These are phyloP conservation scores for Pteropus alecto DNA, from an alignment of 2,113 vertebrate genomes.

Conservation along the genomic window DNA sequence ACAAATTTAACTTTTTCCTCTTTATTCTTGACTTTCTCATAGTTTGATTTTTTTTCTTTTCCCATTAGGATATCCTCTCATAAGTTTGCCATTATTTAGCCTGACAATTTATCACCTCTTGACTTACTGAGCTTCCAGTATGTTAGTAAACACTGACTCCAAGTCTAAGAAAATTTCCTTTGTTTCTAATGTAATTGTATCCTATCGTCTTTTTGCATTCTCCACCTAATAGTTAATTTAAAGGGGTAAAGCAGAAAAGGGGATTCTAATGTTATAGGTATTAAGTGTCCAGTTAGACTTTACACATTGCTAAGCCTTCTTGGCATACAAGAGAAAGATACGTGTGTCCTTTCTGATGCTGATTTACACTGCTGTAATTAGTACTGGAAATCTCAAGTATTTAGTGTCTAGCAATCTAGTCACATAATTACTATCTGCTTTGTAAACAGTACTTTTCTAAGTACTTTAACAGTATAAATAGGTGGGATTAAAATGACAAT, in stretches of 20 bases:
- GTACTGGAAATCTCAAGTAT: not conserved
- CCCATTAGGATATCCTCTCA: not conserved
- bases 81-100: not conserved
- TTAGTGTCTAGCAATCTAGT: not conserved
- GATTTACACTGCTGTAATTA: not conserved
- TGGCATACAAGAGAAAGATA: not conserved
- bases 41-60: not conserved
- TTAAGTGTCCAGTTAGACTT: not conserved
- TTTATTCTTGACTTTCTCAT: not conserved
- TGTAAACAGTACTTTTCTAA: not conserved
- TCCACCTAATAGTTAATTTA: not conserved
- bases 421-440: not conserved
- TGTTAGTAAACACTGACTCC: not conserved
- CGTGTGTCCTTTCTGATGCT: not conserved
- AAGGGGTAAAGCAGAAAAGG: not conserved
- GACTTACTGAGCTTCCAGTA: not conserved
- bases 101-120: not conserved
- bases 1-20: not conserved
- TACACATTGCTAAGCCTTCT: not conserved
- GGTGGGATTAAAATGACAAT: not conserved
- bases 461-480: not conserved
- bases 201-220: not conserved
- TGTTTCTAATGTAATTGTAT: not conserved
- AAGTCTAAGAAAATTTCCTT: not conserved
- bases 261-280: not conserved